Base-by-base conservation (phyloP, 1,140 invertebrate species). In the Watersipora subatra region DNA sequence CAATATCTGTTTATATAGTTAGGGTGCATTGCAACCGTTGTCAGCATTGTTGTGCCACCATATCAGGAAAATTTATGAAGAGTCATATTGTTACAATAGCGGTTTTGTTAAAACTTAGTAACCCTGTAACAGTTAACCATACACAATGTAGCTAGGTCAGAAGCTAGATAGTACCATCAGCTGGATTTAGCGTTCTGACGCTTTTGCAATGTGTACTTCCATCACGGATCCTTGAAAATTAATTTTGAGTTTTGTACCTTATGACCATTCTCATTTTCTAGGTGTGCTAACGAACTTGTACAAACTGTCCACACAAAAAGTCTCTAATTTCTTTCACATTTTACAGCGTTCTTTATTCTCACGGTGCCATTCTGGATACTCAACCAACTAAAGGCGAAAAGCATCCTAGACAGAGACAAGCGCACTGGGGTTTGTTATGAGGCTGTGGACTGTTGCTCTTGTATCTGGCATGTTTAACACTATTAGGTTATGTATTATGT, bases 371-470 rank as follows among this genome's bases (percentile, higher is more conserved):
- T 75, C 66, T 76, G 74, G 74, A 64, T 76, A 28, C 65, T 70
- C 15, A 73, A 73, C 61, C 12, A 2, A 1, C 27, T 69, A 3
- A 69, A 70, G 28, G 46, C 63, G 20, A 66, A 70, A 25, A 69
- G 62, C 61, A 69, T 76, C 20, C 64, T 76, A 30, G 70, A 76
- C 63, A 20, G 61, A 20, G 56, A 65, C 24, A 64, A 64, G 7
- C 65, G 71, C 24, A 65, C 62, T 57, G 74, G 74, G 17, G 15
- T 75, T 25, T 76, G 74, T 61, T 76, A 76, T 61, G 74, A 76
- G 61, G 73, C 74, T 27, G 73, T 73, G 22, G 74, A 69, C 28
- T 76, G 74, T 64, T 76, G 74, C 65, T 69, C 69, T n/a, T 76
- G 73, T 64, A n/a, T 76, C 15, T 76, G 74, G 74, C 74, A 76